phyloP scores from a whole-genome alignment of 2,113 vertebrate genomes.

The Coturnix japonica region DNA sequence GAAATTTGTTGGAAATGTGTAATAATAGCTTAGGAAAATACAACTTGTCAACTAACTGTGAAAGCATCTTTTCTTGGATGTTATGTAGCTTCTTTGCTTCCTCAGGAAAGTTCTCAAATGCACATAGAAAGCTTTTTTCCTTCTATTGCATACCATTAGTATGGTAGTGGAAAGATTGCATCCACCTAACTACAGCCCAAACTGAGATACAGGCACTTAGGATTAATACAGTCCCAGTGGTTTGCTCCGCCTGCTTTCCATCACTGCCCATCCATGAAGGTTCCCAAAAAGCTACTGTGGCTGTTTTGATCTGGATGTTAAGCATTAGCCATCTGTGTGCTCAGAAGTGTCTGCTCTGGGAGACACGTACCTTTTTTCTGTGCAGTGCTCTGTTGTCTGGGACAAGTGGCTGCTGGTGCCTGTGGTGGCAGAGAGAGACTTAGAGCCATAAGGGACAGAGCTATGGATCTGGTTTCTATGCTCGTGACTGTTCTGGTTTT shows the following conservation, averaged over 20 bases:
- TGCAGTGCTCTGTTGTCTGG: rapidly evolving
- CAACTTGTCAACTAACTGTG: neutral
- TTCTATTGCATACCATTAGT: neutral
- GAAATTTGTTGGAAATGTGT: neutral
- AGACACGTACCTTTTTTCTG: neutral
- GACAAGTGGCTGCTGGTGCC: neutral
- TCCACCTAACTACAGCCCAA: neutral
- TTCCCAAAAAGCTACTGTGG: neutral
- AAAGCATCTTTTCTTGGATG: neutral
- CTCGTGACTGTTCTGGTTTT: neutral
- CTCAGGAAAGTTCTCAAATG: neutral
- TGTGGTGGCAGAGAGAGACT: neutral
- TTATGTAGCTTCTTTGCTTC: neutral
- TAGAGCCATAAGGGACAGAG: neutral
- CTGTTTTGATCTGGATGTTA: neutral
- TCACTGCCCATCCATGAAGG: neutral
- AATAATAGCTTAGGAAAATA: conserved; percentile 13
- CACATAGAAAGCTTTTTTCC: neutral
- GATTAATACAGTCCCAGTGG: neutral
- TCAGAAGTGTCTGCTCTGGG: neutral
- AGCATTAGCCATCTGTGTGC: neutral
- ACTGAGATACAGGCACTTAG: neutral
- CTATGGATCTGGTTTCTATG: neutral
- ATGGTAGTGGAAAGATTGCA: neutral
- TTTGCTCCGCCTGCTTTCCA: neutral